These are phyloP conservation scores for Caenorhabditis sp. DNA, from an alignment of 2,888 invertebrate species.

Conservation along the genomic window DNA sequence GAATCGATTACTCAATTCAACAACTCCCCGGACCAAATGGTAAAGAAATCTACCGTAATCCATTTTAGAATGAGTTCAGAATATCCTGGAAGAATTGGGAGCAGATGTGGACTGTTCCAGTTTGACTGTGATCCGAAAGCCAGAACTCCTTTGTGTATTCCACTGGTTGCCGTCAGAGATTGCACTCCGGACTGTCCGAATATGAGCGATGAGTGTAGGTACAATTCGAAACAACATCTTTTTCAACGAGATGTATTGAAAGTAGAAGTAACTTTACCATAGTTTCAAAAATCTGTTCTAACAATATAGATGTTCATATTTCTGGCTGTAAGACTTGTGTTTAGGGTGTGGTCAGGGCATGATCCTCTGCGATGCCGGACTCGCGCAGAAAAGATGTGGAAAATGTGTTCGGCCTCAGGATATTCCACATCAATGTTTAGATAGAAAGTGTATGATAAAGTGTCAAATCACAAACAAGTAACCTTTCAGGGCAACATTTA, in stretches of 20 bases:
- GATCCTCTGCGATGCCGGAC: slow-evolving; percentile 63
- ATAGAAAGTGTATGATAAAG: slow-evolving; percentile 73
- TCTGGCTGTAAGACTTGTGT: too few relatives aligned
- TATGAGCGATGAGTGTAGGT: slow-evolving; percentile 70
- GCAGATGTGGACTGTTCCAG: slow-evolving; percentile 58
- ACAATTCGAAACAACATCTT: too few relatives aligned
- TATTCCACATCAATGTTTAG: slow-evolving; percentile 58
- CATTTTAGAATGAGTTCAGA: slow-evolving; percentile 12
- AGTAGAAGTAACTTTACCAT: too few relatives aligned
- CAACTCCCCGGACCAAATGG: slow-evolving; percentile 37
- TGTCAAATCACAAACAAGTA: too few relatives aligned
- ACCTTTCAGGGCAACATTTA: slow-evolving; percentile 62
- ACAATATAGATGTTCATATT: too few relatives aligned
- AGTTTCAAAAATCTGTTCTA: too few relatives aligned
- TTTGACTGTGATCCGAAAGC: slow-evolving; percentile 65
- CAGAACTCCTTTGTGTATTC: slow-evolving; percentile 63
- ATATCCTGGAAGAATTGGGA: slow-evolving; percentile 54
- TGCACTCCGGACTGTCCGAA: slow-evolving; percentile 70
- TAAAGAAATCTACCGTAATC: not conserved
- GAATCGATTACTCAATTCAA: too few relatives aligned
- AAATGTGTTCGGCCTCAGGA: slow-evolving; percentile 67
- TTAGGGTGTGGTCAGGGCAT: slow-evolving; percentile 66
- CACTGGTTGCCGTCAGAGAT: slow-evolving; percentile 65
- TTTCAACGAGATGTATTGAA: too few relatives aligned
- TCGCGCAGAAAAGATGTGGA: slow-evolving; percentile 62